Conservation (phyloP, 1,140 invertebrate genomes). For the Homalodisca vitripennis region DNA sequence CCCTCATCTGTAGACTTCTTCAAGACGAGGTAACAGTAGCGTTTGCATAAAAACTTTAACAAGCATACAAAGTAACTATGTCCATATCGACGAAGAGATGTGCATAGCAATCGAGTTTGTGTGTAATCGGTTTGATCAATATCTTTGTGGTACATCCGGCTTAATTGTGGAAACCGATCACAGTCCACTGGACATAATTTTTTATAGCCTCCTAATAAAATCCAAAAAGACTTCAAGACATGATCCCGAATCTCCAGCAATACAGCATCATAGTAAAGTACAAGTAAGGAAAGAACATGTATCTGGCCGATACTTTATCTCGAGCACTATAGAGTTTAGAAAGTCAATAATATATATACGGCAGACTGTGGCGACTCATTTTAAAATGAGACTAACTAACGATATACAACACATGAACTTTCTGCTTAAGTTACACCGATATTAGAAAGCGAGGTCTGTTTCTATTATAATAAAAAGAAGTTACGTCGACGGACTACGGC, state of each 20-base stretch:
- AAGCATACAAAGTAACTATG: not conserved
- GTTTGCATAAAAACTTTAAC: too few relatives aligned
- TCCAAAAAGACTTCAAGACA: not conserved
- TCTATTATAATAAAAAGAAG: too few relatives aligned
- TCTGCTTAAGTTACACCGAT: too few relatives aligned
- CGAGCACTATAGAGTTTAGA: not conserved
- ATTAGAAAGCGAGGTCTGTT: too few relatives aligned
- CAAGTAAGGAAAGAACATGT: not conserved
- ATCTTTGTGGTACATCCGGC: not conserved
- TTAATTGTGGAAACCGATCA: not conserved
- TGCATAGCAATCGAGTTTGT: slow-evolving; percentile 32
- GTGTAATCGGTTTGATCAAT: not conserved
- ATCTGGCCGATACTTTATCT: not conserved
- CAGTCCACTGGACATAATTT: slow-evolving; percentile 3
- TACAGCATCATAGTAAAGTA: not conserved
- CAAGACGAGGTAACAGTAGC: too few relatives aligned
- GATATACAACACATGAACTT: too few relatives aligned
- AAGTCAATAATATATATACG: not conserved
- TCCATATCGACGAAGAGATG: slow-evolving; percentile 4
- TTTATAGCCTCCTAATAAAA: not conserved
- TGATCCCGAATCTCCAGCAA: not conserved
- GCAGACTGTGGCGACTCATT: too few relatives aligned
- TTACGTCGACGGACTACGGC: too few relatives aligned
- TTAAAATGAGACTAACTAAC: too few relatives aligned
- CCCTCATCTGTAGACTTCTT: too few relatives aligned